phyloP scores from a whole-genome alignment of 2,113 vertebrate species.

The Podarcis muralis region DNA sequence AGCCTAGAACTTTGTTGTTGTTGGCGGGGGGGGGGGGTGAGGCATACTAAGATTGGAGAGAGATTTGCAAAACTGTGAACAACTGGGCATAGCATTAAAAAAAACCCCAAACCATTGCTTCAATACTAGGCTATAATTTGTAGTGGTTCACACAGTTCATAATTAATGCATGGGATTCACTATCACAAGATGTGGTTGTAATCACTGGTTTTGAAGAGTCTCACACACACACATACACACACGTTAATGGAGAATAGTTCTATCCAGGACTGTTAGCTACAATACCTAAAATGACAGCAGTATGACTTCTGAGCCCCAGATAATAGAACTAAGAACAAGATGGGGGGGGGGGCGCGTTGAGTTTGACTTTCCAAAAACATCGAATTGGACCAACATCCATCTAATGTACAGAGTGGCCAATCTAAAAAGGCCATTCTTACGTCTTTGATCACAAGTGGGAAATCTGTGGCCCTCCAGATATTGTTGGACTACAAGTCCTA shows the following conservation, averaged over 20 bases:
- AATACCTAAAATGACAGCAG: not conserved
- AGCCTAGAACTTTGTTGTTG: too few relatives aligned
- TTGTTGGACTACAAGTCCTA: too few relatives aligned
- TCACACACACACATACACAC: too few relatives aligned
- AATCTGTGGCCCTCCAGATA: too few relatives aligned
- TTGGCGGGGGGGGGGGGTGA: fast-evolving
- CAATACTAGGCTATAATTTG: not conserved
- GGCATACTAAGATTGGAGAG: too few relatives aligned
- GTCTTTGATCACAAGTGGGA: too few relatives aligned
- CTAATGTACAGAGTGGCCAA: too few relatives aligned
- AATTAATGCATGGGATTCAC: not conserved
- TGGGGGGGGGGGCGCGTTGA: not conserved
- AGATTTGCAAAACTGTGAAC: not conserved
- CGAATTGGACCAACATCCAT: not conserved
- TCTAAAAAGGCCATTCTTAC: not conserved
- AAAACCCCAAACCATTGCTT: too few relatives aligned
- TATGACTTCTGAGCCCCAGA: not conserved
- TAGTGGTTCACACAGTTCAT: not conserved
- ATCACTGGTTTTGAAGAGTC: not conserved
- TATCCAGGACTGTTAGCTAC: not conserved
- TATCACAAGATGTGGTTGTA: not conserved
- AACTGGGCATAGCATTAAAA: too few relatives aligned
- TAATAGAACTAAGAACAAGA: not conserved
- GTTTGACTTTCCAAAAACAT: not conserved
- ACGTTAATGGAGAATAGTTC: not conserved